Percentiles rank a stretch among this genome's conserved stretches.
These are phyloP conservation scores for Argyra leucocephala DNA, from an alignment of 2,888 invertebrate species.

Conservation along the genomic window DNA sequence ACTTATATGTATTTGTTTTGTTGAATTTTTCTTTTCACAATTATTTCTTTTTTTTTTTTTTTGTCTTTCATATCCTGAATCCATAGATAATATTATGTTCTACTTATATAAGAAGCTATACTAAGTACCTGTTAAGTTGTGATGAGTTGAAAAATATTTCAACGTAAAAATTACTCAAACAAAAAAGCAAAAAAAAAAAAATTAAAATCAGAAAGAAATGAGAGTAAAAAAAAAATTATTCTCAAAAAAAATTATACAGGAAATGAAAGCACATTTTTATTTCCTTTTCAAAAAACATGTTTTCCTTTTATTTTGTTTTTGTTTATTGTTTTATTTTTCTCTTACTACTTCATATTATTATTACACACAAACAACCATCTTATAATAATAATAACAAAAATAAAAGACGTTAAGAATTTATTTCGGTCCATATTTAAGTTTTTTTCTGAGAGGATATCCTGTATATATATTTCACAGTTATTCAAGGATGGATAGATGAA, in stretches of 20 bases:
- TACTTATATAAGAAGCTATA: background rate
- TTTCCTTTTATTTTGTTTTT: background rate
- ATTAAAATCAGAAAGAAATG: background rate
- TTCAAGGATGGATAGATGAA: background rate
- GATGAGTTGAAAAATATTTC: background rate
- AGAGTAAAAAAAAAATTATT: background rate
- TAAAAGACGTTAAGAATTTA: background rate
- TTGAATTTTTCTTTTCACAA: background rate
- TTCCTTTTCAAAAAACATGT: background rate
- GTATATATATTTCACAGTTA: background rate
- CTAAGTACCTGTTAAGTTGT: constrained; percentile 6
- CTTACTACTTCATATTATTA: background rate
- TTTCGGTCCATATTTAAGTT: background rate
- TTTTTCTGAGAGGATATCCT: background rate
- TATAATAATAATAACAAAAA: background rate
- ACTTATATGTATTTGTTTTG: background rate
- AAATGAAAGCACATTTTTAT: constrained; percentile 4
- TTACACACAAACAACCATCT: background rate
- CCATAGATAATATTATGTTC: background rate
- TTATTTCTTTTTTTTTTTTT: background rate
- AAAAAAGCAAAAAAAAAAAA: background rate
- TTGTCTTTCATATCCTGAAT: background rate
- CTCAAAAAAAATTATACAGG: background rate
- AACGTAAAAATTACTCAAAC: too few species aligned
- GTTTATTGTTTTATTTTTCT: background rate